phyloP scores from a whole-genome alignment of 2,888 invertebrate genomes.

The Iselma pallidipennis region DNA sequence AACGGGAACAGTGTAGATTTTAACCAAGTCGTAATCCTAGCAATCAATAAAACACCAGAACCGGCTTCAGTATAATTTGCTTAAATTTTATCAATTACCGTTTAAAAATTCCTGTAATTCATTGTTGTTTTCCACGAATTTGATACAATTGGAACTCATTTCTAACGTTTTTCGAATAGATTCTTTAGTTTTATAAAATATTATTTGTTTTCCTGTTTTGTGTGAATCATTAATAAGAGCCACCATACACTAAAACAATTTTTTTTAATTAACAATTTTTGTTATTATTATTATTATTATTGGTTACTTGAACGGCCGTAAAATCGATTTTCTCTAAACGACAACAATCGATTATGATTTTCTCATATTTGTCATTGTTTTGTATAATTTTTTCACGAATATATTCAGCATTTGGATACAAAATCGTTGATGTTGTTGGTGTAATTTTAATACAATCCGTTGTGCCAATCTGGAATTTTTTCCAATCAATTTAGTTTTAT shows the following conservation, averaged over 20 bases:
- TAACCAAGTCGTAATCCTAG: too few species aligned
- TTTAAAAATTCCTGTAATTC: slow-evolving; percentile 27
- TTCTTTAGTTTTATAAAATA: slow-evolving; percentile 34
- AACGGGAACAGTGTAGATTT: too few species aligned
- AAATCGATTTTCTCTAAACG: slow-evolving; percentile 68
- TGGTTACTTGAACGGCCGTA: slow-evolving; percentile 67
- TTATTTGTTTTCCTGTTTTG: slow-evolving; percentile 36
- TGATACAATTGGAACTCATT: slow-evolving; percentile 24
- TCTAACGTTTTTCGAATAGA: slow-evolving; percentile 29
- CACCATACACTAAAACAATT: slow-evolving; percentile 42
- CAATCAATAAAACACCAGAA: neutral
- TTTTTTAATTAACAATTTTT: neutral
- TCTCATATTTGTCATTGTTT: slow-evolving; percentile 49
- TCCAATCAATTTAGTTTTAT: neutral
- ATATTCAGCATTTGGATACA: slow-evolving; percentile 64
- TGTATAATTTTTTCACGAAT: slow-evolving; percentile 58
- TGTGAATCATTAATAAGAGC: slow-evolving; percentile 41
- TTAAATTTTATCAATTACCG: slow-evolving; percentile 23
- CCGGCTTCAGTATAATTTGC: neutral
- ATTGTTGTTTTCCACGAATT: slow-evolving; percentile 26
- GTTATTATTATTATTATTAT: neutral
- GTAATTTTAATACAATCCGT: slow-evolving; percentile 54
- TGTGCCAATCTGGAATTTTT: slow-evolving; percentile 34
- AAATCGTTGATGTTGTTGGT: slow-evolving; percentile 58
- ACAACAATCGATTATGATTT: slow-evolving; percentile 66